These are phyloP conservation scores for Toxotes jaculatrix DNA, from an alignment of 2,113 vertebrate genomes.

Conservation along the genomic window DNA sequence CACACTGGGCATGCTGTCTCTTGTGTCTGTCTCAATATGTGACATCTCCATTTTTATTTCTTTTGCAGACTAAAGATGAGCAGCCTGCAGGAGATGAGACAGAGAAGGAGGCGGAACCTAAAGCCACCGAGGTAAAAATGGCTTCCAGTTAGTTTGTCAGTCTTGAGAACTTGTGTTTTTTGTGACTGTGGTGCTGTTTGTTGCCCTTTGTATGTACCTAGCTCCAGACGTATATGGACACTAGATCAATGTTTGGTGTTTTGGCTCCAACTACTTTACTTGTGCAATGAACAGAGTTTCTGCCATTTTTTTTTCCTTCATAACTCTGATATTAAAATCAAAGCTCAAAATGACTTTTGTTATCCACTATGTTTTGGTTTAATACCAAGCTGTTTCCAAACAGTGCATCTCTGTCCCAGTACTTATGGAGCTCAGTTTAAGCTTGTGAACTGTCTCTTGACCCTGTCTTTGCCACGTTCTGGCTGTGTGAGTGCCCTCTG, in stretches of 20 bases:
- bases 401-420: neutral
- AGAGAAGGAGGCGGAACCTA: conserved; percentile 46
- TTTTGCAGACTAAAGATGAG: conserved; percentile 63
- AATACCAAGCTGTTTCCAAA: neutral
- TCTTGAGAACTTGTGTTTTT: neutral
- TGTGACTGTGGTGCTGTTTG: neutral
- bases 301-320: neutral
- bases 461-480: conserved; percentile 1
- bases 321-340: neutral
- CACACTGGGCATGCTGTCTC: neutral
- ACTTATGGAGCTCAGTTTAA: conserved; percentile 10
- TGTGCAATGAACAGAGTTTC: neutral
- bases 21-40: neutral
- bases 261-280: neutral
- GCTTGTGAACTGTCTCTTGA: conserved; percentile 8
- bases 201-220: neutral
- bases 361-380: too few species aligned
- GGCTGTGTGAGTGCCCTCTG: conserved; percentile 50
- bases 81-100: conserved; percentile 34
- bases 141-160: neutral
- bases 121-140: conserved; percentile 69
- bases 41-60: neutral
- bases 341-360: neutral
- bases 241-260: neutral
- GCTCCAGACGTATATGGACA: conserved; percentile 15